Base-by-base conservation (phyloP, 2,888 invertebrate genomes). In the Copidosoma aretas region DNA sequence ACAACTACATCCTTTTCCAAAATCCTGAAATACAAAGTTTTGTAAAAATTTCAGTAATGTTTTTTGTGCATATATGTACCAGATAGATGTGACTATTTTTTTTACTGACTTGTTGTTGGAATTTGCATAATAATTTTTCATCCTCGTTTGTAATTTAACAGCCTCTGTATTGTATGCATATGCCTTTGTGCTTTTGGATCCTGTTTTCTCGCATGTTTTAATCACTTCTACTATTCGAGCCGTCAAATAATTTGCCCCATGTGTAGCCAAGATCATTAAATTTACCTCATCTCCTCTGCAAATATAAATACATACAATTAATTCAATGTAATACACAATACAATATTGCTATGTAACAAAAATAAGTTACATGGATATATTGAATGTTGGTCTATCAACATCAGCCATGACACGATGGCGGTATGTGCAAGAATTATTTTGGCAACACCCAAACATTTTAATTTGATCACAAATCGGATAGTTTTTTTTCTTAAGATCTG, bases 391-490 rank as follows among this genome's bases (percentile, higher is more conserved):
- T 64, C 86, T 85, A 73, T 90, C 87, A 24, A 84, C 84, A 10
- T 86, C 81, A 68, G 87, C 84, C 15, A 92, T 81, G 8, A 88
- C 74, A 0, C 84, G 83, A 80, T 94, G 93, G 41, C 93, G 86
- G 60, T 86, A 85, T 21, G 80, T 73, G 75, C 93, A 93, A 54
- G 85, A 83, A 77, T 84, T 84, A 60, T 82, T 81, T 71, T 88
- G 85, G 78, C 93, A 93, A 64, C 85, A 84, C 8, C 93, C 93
- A 74, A 91, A 88, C 39, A 88, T 84, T 69, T 91, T 86, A 4
- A 92, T 76, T 66, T 84, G 86, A 21, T 86, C 84, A 77, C 93
- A 93, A 15, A 92, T 77, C 0, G 86, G 85, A 32, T 86, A 87
- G 10, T 76, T 73, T 15, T 84, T 79, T 73, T 88, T 88, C 73